A percentile compares a stretch with the other conserved stretches of the same genome.
These are phyloP conservation scores for Chiridota heheva DNA, from an alignment of 35 echinoderm and acorn worm genomes.

Conservation along the genomic window DNA sequence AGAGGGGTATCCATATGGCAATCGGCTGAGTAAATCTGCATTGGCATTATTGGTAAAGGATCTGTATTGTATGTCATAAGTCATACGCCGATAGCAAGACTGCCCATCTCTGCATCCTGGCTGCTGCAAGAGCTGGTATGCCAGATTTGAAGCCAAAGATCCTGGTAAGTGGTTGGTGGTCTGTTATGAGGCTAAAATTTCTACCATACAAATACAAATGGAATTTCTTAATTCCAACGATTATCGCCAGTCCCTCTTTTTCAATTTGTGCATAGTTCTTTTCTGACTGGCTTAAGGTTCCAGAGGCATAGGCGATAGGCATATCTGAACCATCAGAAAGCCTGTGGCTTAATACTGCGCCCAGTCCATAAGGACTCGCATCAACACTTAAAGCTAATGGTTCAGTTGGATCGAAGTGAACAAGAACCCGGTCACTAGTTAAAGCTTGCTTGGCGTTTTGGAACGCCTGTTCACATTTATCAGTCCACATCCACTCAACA, in stretches of 20 bases:
- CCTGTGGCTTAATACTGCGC: constrained; percentile 17
- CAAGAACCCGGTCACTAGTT: not conserved
- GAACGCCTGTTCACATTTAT: not conserved
- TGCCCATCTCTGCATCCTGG: constrained; percentile 67
- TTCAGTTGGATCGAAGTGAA: constrained; percentile 20
- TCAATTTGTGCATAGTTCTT: constrained; percentile 47
- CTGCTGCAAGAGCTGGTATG: constrained; percentile 34
- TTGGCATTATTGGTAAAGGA: constrained; percentile 15
- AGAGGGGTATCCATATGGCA: not conserved
- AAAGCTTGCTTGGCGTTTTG: not conserved
- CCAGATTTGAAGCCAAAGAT: constrained; percentile 15
- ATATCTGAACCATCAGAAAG: not conserved
- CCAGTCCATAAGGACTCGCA: constrained; percentile 29
- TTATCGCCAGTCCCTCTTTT: constrained; percentile 35
- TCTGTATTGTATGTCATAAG: constrained; percentile 17
- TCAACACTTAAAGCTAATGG: constrained; percentile 20
- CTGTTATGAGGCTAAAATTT: not conserved
- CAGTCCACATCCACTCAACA: not conserved
- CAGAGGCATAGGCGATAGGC: constrained; percentile 17
- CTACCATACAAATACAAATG: constrained; percentile 30
- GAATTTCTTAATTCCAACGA: constrained; percentile 16
- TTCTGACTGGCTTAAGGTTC: constrained; percentile 18
- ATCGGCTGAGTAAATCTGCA: constrained; percentile 39
- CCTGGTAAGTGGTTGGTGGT: constrained; percentile 18
- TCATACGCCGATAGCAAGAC: constrained; percentile 36